Conservation (phyloP, 2,888 invertebrate genomes). For the Creontiades dilutus region DNA sequence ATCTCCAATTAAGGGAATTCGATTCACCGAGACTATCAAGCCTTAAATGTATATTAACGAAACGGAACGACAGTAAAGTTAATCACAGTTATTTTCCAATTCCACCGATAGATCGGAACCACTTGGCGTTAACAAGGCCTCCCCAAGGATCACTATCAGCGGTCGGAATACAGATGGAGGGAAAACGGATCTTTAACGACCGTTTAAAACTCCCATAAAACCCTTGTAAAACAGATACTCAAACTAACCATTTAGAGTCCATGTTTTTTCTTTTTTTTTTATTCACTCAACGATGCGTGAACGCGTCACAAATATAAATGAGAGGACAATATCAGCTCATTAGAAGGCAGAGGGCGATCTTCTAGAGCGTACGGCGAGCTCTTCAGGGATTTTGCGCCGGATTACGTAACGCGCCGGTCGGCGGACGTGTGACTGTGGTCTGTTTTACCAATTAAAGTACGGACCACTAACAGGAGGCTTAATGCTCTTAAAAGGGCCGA, state of each 20-base stretch:
- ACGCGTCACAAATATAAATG: conserved; percentile 20
- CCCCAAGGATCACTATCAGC: conserved; percentile 24
- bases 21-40: background rate
- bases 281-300: background rate
- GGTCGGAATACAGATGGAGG: conserved; percentile 54
- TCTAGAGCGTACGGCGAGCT: background rate
- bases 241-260: background rate
- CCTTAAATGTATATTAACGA: background rate
- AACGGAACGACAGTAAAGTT: background rate
- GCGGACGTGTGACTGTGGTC: conserved; percentile 12
- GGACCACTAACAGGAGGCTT: conserved; percentile 16
- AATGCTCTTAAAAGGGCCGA: conserved; percentile 29
- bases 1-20: background rate
- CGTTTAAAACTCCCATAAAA: conserved; percentile 35
- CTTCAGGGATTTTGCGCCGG: background rate
- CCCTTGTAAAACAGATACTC: conserved; percentile 50
- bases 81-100: background rate
- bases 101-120: background rate
- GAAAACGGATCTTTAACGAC: conserved; percentile 40
- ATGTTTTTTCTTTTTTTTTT: background rate
- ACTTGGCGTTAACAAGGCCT: background rate
- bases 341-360: background rate
- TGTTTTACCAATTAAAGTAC: conserved; percentile 39
- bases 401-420: background rate
- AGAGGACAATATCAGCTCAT: conserved; percentile 8